Evolutionary conservation across 2,888 invertebrate species (phyloP).

Genomic region (Rhagonycha fulva): DNA sequence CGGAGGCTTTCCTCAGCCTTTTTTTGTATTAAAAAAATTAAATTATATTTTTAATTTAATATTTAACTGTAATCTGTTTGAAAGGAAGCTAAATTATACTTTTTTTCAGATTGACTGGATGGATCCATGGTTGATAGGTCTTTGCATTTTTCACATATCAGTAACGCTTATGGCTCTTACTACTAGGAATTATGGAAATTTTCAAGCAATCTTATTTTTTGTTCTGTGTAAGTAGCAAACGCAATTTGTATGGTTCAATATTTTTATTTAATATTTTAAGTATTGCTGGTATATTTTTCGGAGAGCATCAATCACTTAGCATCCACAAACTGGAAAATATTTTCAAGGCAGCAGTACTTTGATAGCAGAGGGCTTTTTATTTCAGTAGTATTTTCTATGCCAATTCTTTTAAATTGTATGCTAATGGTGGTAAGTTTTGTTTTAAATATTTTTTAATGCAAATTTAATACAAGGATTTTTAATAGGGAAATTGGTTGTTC

Average conservation of each 20-base stretch:
- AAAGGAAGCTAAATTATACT: neutral
- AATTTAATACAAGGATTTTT: constrained; percentile 37
- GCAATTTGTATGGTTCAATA: neutral
- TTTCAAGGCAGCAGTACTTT: constrained; percentile 91
- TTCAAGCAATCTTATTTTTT: constrained; percentile 83
- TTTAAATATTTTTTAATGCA: neutral
- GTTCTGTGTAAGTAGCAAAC: constrained; percentile 71
- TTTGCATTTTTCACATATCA: constrained; percentile 75
- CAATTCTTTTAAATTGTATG: constrained; percentile 89
- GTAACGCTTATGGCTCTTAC: constrained; percentile 79
- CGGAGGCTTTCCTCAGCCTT: no score
- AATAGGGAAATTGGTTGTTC: constrained; percentile 87
- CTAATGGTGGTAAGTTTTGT: constrained; percentile 84
- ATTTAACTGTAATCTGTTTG: neutral
- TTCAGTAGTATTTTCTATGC: constrained; percentile 92
- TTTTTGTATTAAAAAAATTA: no score
- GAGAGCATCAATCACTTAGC: constrained; percentile 90
- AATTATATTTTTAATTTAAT: no score
- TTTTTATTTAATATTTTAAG: constrained; percentile 62
- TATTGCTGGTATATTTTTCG: constrained; percentile 85
- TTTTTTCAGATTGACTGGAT: constrained; percentile 79
- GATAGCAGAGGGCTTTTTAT: constrained; percentile 93
- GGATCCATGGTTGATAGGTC: constrained; percentile 83
- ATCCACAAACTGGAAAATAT: constrained; percentile 83
- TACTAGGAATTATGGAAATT: constrained; percentile 84